These are phyloP conservation scores for Falco cherrug DNA, from an alignment of 2,797 vertebrate species.

Conservation along the genomic window DNA sequence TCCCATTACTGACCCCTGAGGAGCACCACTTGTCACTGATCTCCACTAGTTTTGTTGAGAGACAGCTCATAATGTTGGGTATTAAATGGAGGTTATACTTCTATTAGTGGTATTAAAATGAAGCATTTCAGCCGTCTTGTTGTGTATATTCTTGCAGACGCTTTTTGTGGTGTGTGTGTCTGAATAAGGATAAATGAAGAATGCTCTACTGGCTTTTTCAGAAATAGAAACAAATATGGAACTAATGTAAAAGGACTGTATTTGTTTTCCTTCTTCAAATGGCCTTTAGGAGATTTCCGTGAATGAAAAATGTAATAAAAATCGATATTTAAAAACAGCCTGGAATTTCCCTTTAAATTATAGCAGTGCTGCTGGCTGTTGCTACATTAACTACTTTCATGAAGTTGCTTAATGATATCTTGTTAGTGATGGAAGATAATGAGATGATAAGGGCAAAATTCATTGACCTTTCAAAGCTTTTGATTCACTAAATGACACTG, in stretches of 20 bases:
- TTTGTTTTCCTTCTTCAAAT: background rate
- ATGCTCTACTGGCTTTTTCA: background rate
- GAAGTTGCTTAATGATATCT: slow-evolving; percentile 73
- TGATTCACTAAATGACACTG: slow-evolving; percentile 78
- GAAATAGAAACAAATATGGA: background rate
- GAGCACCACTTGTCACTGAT: background rate
- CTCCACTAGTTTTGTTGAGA: background rate
- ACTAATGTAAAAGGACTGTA: background rate
- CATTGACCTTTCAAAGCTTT: slow-evolving; percentile 78
- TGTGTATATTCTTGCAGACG: rapidly evolving
- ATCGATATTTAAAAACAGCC: background rate
- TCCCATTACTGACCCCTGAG: background rate
- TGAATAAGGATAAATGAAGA: background rate
- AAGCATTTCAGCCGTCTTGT: background rate
- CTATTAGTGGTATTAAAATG: background rate
- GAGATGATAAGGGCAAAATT: slow-evolving; percentile 78
- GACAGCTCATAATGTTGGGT: background rate
- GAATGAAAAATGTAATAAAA: slow-evolving; percentile 21
- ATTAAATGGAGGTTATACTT: background rate
- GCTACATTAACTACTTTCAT: slow-evolving; percentile 41
- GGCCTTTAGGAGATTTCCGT: background rate
- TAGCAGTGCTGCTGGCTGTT: background rate
- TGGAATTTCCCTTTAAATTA: slow-evolving; percentile 19
- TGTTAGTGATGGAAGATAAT: slow-evolving; percentile 77
- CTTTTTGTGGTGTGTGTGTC: background rate